phyloP scores from a whole-genome alignment of 1,140 invertebrate genomes.

The Tetraneura akinire region DNA sequence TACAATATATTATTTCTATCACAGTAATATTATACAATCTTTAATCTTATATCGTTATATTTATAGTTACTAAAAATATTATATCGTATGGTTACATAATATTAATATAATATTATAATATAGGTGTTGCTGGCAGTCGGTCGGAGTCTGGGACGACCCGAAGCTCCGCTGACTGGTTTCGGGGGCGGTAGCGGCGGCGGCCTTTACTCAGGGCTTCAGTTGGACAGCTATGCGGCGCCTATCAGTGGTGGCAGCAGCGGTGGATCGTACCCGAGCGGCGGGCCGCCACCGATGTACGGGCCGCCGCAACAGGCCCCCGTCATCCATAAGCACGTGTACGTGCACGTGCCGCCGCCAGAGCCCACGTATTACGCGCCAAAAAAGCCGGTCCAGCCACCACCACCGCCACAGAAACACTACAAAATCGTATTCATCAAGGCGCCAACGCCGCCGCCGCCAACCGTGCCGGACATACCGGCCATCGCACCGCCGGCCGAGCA shows the following conservation, averaged over 20 bases:
- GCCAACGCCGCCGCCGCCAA: conserved; percentile 76
- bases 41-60: no score
- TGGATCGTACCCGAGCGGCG: conserved; percentile 59
- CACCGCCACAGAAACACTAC: conserved; percentile 82
- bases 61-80: no score
- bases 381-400: conserved; percentile 57
- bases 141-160: conserved; percentile 54
- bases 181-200: conserved; percentile 51
- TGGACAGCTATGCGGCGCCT: conserved; percentile 57
- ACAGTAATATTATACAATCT: no score
- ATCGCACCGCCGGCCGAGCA: conserved; percentile 78
- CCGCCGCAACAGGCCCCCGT: conserved; percentile 72
- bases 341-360: conserved; percentile 82
- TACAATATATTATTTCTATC: no score
- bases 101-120: no score
- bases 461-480: conserved; percentile 71
- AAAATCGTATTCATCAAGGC: conserved; percentile 89
- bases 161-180: conserved; percentile 50
- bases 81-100: no score
- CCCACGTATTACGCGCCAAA: conserved; percentile 69
- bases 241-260: conserved; percentile 58
- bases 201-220: conserved; percentile 51
- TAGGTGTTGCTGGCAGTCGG: conserved; percentile 54
- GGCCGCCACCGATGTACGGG: conserved; percentile 70
- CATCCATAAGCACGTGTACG: conserved; percentile 83